phyloP scores from a whole-genome alignment of 2,888 invertebrate genomes.

The Folsomia candida region DNA sequence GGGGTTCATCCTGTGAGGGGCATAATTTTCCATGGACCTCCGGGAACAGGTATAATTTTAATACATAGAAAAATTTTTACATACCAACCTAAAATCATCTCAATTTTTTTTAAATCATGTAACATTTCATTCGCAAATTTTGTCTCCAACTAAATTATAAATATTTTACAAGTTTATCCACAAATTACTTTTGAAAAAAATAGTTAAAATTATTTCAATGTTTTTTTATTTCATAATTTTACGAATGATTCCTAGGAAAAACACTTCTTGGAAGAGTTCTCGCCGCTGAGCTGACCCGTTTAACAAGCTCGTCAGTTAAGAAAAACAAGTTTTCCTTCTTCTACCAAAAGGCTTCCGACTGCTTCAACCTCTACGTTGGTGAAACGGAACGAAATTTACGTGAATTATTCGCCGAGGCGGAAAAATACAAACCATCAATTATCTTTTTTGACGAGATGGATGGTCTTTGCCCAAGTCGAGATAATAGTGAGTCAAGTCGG shows the following conservation, averaged over 20 bases:
- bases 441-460: slow-evolving; percentile 93
- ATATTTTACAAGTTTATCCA: no score
- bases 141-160: no score
- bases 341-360: slow-evolving; percentile 69
- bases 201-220: no score
- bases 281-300: slow-evolving; percentile 86
- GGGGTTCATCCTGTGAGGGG: slow-evolving; percentile 49
- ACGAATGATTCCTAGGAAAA: no score
- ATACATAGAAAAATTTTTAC: no score
- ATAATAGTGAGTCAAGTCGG: slow-evolving; percentile 51
- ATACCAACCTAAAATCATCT: no score
- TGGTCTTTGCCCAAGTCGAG: slow-evolving; percentile 70
- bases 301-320: no score
- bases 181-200: no score
- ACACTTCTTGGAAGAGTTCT: slow-evolving; percentile 83
- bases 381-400: slow-evolving; percentile 86
- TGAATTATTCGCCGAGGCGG: slow-evolving; percentile 80
- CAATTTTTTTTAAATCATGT: no score
- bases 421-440: slow-evolving; percentile 70
- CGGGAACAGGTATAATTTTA: slow-evolving; percentile 33
- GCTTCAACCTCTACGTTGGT: slow-evolving; percentile 90
- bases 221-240: no score
- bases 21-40: slow-evolving; percentile 44
- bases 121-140: no score
- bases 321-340: slow-evolving; percentile 69